phyloP scores from a whole-genome alignment of 2,797 vertebrate genomes.

The Adrianichthys oophorus region DNA sequence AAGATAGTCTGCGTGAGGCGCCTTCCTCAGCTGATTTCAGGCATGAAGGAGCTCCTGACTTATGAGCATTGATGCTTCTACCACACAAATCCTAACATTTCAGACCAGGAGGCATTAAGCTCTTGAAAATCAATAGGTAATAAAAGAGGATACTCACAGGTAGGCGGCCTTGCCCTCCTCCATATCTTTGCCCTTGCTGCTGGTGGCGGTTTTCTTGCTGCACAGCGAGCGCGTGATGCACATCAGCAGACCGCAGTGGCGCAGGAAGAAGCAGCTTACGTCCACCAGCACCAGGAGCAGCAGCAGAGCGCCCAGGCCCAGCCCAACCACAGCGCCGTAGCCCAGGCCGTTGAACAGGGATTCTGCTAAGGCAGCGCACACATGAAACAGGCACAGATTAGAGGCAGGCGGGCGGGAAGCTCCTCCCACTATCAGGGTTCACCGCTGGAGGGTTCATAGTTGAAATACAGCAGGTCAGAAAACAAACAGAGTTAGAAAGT shows the following conservation, averaged over 20 bases:
- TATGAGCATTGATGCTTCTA: constrained; percentile 29
- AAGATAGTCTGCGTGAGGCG: no score
- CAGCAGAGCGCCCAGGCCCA: constrained; percentile 90
- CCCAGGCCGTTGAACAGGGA: constrained; percentile 96
- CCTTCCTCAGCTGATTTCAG: constrained; percentile 15
- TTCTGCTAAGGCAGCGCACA: constrained; percentile 84
- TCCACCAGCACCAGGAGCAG: constrained; percentile 93
- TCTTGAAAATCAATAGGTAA: not conserved
- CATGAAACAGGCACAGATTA: constrained; percentile 18
- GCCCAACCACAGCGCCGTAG: constrained; percentile 91
- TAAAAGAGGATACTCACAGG: constrained; percentile 84
- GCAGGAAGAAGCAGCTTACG: constrained; percentile 95
- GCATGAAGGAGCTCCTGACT: constrained; percentile 56
- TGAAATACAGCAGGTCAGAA: no score
- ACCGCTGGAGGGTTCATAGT: no score
- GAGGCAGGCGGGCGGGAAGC: not conserved
- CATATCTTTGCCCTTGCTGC: constrained; percentile 93
- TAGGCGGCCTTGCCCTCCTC: constrained; percentile 98
- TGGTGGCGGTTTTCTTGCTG: constrained; percentile 93
- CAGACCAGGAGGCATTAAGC: constrained; percentile 1
- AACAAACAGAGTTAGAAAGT: no score
- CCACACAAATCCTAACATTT: constrained; percentile 7
- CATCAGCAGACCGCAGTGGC: constrained; percentile 95
- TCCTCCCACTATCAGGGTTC: no score
- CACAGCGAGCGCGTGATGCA: constrained; percentile 94